Percentiles rank a stretch among this genome's conserved stretches.
These are phyloP conservation scores for Hirudo medicinalis DNA, from an alignment of 1,140 invertebrate genomes.

Conservation along the genomic window DNA sequence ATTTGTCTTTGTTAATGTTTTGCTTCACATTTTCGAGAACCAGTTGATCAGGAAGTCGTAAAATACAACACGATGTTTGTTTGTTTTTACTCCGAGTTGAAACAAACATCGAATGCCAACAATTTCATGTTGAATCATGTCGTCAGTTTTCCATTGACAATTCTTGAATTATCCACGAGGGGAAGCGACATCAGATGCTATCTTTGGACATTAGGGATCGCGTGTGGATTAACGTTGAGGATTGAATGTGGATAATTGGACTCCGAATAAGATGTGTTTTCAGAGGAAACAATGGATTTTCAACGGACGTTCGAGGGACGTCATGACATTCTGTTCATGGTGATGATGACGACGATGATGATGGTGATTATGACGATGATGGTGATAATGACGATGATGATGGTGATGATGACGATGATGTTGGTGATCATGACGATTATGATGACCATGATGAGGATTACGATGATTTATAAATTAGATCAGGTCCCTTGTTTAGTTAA, in stretches of 20 bases:
- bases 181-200: background rate
- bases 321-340: background rate
- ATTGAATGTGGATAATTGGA: background rate
- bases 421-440: background rate
- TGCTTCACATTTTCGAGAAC: no score
- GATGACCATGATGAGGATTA: background rate
- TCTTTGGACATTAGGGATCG: background rate
- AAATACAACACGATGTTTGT: no score
- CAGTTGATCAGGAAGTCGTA: no score
- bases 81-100: no score
- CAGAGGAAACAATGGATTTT: background rate
- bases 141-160: no score
- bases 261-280: background rate
- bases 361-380: background rate
- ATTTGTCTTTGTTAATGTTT: no score
- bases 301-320: background rate
- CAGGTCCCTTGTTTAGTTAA: background rate
- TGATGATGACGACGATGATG: conserved; percentile 10
- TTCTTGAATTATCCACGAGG: background rate
- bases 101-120: no score
- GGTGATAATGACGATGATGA: conserved; percentile 5
- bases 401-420: background rate
- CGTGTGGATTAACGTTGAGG: background rate
- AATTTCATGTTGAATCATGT: no score
- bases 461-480: background rate